Evolutionary conservation across 2,797 vertebrate genomes (phyloP), one percentile per base, ranked within the genome.

Genomic region (Dicrostonyx torquatus): DNA sequence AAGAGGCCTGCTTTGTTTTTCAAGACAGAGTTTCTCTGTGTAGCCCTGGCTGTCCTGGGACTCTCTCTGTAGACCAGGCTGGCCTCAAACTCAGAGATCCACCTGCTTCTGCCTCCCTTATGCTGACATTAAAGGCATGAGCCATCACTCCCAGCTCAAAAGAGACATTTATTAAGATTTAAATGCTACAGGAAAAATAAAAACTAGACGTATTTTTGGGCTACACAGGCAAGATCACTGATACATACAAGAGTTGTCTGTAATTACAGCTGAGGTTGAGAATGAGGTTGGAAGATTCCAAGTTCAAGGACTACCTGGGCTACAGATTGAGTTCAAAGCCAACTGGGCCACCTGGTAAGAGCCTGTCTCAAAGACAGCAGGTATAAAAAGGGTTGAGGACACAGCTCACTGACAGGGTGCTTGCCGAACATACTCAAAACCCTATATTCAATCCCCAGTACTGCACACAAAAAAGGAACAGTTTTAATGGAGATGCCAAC

Each of bases 111-210:
- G 70, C 70, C 37, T 24, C 37, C 37, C 22, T 43, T 43, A 24
- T 43, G 70, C 70, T 72, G n/a, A 37, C n/a, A 72, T 72, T 40
- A 24, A 72, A 72, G 70, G 20, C 10, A 5, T 72, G 37, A 11
- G 13, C 11, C 70, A 73, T 40, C 70, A 43, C 24, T 2, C 70
- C 11, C 22, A 22, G 22, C 70, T 73, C 5, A 1, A 72, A 76
- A 94, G 24, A 95, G 88, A 83, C 11, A 86, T 24, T 34, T 50
- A 60, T 60, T 62, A 66, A 68, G 53, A 88, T n/a, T 80, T 96
- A 95, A 94, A 64, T 53, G 10, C 45, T 85, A 5, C 24, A 88
- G 85, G 68, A 89, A 94, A 91, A 97, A 93, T 34, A 94, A 87
- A 58, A 43, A 91, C 84, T 55, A 64, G 84, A 79, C 73, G 18